Conservation (phyloP, 2,113 vertebrate genomes). For the Gnathonemus longibarbis region DNA sequence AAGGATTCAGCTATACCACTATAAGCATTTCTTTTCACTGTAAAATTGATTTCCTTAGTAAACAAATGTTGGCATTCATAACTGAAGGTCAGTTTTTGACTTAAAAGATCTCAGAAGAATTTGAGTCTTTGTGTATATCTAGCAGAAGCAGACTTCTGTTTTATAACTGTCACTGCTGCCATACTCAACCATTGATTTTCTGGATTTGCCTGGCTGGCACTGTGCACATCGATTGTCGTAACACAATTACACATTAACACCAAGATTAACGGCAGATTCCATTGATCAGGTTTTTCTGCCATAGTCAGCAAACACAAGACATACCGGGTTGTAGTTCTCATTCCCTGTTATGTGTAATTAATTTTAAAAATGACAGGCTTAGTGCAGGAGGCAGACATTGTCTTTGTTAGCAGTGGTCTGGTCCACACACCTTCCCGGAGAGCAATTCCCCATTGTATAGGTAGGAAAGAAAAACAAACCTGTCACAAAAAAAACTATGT, state of each 20-base stretch:
- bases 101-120: not conserved
- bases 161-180: not conserved
- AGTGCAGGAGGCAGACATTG: not conserved
- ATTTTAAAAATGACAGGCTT: not conserved
- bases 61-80: not conserved
- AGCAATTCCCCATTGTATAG: not conserved
- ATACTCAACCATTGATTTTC: not conserved
- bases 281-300: not conserved
- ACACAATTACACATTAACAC: constrained; percentile 1
- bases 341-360: not conserved
- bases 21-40: not conserved
- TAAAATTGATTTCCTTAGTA: not conserved
- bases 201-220: constrained; percentile 9
- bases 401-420: not conserved
- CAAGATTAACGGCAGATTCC: not conserved
- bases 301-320: not conserved
- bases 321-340: not conserved
- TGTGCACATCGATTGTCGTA: not conserved
- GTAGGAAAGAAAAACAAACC: not conserved
- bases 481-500: not conserved
- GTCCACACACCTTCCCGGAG: not conserved
- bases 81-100: not conserved
- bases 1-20: not conserved
- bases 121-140: not conserved
- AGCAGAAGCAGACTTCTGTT: not conserved